Evolutionary conservation across 1,140 invertebrate species (phyloP).

Genomic region (Drosophila bocki): DNA sequence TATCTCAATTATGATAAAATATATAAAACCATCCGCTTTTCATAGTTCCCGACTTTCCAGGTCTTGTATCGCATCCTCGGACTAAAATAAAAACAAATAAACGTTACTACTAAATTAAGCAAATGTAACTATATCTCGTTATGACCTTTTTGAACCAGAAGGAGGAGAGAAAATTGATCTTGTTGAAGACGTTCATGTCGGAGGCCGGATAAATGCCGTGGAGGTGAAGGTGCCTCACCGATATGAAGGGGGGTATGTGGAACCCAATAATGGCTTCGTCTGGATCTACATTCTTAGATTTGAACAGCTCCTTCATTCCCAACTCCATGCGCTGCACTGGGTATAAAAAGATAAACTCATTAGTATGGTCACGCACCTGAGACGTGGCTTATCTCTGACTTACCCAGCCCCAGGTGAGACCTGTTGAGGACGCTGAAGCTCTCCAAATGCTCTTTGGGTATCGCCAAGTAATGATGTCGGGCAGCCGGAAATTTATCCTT

Average conservation of each 20-base stretch:
- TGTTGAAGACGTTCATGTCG: conserved; percentile 89
- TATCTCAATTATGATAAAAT: neutral
- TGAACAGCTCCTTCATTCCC: conserved; percentile 52
- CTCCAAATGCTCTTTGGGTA: conserved; percentile 91
- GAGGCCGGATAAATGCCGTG: conserved; percentile 93
- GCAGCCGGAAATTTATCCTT: conserved; percentile 94
- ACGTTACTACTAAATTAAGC: neutral
- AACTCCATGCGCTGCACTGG: conserved; percentile 62
- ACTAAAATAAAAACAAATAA: conserved; percentile 24
- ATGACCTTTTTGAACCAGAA: conserved; percentile 95
- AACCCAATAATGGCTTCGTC: conserved; percentile 91
- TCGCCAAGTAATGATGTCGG: conserved; percentile 91
- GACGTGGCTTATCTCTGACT: conserved; percentile 58
- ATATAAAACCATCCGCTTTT: neutral
- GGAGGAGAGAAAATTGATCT: conserved; percentile 91
- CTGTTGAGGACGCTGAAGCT: conserved; percentile 89
- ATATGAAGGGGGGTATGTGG: conserved; percentile 96
- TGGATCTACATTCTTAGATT: conserved; percentile 85
- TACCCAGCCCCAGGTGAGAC: conserved; percentile 89
- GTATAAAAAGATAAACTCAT: neutral
- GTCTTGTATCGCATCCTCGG: conserved; percentile 18
- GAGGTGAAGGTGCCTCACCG: conserved; percentile 93
- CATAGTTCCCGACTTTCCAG: conserved; percentile 45
- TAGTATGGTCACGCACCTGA: neutral
- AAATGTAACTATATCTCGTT: conserved; percentile 24